phyloP scores from a whole-genome alignment of 2,888 invertebrate species.

The Chrysomela aeneicollis region DNA sequence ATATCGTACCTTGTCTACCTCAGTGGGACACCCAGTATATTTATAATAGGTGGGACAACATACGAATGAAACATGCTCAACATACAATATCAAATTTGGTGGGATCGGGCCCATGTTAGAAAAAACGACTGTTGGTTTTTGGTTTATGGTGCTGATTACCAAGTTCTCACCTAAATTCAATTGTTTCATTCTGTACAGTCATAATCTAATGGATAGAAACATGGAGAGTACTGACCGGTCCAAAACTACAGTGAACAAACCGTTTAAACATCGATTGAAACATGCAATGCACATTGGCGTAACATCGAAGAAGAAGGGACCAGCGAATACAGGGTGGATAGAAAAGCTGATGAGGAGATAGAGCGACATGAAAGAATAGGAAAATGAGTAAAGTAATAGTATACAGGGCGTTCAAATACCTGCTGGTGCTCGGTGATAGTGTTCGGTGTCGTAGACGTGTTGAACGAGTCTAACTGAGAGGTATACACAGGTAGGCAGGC shows the following conservation, averaged over 20 bases:
- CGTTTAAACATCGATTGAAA: slow-evolving; percentile 18
- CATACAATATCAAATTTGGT: too few species aligned
- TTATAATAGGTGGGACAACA: too few species aligned
- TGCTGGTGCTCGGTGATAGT: slow-evolving; percentile 62
- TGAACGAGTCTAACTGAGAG: slow-evolving; percentile 88
- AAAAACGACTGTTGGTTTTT: too few species aligned
- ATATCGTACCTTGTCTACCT: too few species aligned
- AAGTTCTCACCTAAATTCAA: too few species aligned
- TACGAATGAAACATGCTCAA: too few species aligned
- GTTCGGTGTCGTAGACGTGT: slow-evolving; percentile 65
- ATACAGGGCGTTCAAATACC: slow-evolving; percentile 52
- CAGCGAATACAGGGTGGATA: slow-evolving; percentile 11
- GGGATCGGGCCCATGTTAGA: too few species aligned
- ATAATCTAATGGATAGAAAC: too few species aligned
- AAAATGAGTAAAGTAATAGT: slow-evolving; percentile 42
- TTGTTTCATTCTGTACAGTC: too few species aligned
- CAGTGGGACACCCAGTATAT: too few species aligned
- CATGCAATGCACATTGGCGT: slow-evolving; percentile 41
- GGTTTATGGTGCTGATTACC: too few species aligned
- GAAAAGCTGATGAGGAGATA: slow-evolving; percentile 36
- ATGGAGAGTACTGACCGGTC: too few species aligned
- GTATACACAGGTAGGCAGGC: slow-evolving; percentile 88
- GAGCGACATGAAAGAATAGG: slow-evolving; percentile 39
- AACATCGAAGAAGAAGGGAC: slow-evolving; percentile 32
- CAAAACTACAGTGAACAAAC: slow-evolving; percentile 18